A percentile compares a stretch with the other conserved stretches of the same genome.
Conservation (phyloP, 2,113 vertebrate species). For the Sphaerodactylus townsendi region DNA sequence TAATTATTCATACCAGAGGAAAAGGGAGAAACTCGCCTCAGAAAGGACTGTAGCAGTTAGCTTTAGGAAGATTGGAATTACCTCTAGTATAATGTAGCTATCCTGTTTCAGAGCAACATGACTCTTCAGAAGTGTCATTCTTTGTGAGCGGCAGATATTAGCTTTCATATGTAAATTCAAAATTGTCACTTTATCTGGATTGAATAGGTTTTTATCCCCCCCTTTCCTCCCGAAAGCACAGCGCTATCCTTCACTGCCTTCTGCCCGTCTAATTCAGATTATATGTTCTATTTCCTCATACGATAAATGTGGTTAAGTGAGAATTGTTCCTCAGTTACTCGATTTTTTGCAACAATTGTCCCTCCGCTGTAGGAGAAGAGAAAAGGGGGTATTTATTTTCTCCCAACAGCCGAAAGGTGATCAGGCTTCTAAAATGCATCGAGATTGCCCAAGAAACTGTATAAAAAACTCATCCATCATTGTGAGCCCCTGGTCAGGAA, state of each 20-base stretch:
- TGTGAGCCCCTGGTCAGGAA: conserved; percentile 83
- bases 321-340: conserved; percentile 41
- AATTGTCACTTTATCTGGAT: not conserved
- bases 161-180: not conserved
- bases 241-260: conserved; percentile 9
- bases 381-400: conserved; percentile 69
- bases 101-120: not conserved
- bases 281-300: conserved; percentile 35
- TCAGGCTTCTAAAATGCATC: conserved; percentile 79
- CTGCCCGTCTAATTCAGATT: not conserved
- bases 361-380: conserved; percentile 56
- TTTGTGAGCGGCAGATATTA: conserved; percentile 26
- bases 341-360: conserved; percentile 67
- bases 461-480: conserved; percentile 92
- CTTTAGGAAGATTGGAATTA: not conserved
- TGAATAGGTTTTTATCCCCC: not conserved
- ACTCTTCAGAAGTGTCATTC: not conserved
- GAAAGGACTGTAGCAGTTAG: not conserved
- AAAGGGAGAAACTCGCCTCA: not conserved
- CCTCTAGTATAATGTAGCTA: not conserved
- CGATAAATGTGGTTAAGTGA: conserved; percentile 33
- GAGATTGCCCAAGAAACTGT: conserved; percentile 87
- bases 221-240: not conserved
- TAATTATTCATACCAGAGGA: not conserved
- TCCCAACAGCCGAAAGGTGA: conserved; percentile 77